A percentile compares a stretch with the other conserved stretches of the same genome.
phyloP scores from a whole-genome alignment of 2,113 vertebrate genomes.

The Rhynchomys soricoides region DNA sequence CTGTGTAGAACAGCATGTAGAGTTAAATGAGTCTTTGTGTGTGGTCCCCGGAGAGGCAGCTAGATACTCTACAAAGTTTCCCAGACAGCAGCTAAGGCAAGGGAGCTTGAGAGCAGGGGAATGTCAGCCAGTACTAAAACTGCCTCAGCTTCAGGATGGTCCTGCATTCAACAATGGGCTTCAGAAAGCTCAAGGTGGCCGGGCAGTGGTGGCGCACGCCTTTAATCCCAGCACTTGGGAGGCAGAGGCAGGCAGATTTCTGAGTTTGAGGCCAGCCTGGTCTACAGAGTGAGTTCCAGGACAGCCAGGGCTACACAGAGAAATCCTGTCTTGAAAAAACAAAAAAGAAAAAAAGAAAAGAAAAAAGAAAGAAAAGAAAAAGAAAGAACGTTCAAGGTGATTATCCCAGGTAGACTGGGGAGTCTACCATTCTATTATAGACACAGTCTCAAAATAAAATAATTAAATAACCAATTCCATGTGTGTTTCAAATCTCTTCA shows the following conservation, averaged over 20 bases:
- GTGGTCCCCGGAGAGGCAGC: background rate
- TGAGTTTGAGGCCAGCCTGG: too few relatives aligned
- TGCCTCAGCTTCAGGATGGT: background rate
- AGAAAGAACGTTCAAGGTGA: background rate
- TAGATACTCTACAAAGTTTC: background rate
- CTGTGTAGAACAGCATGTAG: background rate
- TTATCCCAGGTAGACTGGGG: background rate
- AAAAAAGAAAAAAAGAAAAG: too few relatives aligned
- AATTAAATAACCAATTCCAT: background rate
- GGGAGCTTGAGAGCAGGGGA: background rate
- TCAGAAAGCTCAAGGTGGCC: background rate
- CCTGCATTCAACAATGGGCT: background rate
- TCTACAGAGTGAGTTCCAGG: too few relatives aligned
- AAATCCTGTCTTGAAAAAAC: too few relatives aligned
- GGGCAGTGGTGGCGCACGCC: too few relatives aligned
- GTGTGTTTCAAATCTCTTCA: conserved; percentile 25
- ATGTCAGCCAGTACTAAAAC: background rate
- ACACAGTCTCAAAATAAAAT: background rate
- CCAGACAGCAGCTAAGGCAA: background rate
- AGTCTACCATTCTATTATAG: background rate
- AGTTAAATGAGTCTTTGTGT: background rate
- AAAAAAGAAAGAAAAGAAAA: too few relatives aligned
- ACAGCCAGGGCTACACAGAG: too few relatives aligned
- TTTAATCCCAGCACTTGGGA: too few relatives aligned
- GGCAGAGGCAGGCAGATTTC: too few relatives aligned